These are phyloP conservation scores for Lucilia sericata DNA, from an alignment of 1,140 invertebrate genomes.

Conservation along the genomic window DNA sequence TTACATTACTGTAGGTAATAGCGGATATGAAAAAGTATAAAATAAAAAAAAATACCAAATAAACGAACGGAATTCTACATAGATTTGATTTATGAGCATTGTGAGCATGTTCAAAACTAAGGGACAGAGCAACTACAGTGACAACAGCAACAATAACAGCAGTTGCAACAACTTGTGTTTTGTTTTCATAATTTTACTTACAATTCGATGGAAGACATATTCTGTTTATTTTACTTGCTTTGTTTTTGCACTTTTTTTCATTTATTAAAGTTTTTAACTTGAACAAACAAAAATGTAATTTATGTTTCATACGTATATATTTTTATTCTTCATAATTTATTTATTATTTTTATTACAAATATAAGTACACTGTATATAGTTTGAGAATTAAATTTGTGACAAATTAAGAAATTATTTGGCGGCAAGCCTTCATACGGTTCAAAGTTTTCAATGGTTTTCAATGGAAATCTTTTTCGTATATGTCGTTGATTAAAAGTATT, in stretches of 20 bases:
- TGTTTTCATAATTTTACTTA: neutral
- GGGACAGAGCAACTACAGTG: neutral
- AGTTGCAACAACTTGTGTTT: neutral
- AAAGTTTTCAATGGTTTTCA: too few species aligned
- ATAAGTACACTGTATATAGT: too few species aligned
- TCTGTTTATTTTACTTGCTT: neutral
- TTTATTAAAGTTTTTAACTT: constrained; percentile 9
- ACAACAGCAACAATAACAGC: neutral
- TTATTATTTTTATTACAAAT: too few species aligned
- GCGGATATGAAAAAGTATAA: neutral
- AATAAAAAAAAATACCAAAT: neutral
- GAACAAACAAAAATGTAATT: constrained; percentile 37
- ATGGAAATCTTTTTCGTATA: too few species aligned
- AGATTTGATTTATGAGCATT: neutral
- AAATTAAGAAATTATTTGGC: too few species aligned
- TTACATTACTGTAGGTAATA: neutral
- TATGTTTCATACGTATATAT: neutral
- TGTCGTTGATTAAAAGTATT: too few species aligned
- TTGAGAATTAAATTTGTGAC: too few species aligned
- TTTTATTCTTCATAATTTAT: neutral
- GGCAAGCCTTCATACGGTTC: too few species aligned
- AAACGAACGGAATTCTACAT: neutral
- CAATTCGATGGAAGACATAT: constrained; percentile 38
- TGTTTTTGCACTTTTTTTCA: neutral
- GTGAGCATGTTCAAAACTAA: neutral